Evolutionary conservation across 2,113 vertebrate genomes (phyloP).

Genomic region (Tychaedon coryphoeus): DNA sequence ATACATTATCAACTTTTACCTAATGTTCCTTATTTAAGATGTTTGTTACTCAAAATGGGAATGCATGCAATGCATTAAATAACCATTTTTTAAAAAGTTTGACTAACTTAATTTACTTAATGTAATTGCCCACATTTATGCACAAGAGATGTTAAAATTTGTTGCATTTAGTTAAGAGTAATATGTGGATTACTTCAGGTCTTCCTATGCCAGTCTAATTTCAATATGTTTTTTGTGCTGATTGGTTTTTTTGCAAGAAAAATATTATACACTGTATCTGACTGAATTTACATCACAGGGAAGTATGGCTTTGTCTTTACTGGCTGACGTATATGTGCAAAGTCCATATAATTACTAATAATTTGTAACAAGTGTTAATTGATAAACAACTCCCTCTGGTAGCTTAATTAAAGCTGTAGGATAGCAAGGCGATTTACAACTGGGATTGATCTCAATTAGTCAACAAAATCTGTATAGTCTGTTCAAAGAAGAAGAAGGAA

Average conservation of each 20-base stretch:
- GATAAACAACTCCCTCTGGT: slow-evolving; percentile 85
- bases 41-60: slow-evolving; percentile 64
- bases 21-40: slow-evolving; percentile 67
- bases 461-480: slow-evolving; percentile 84
- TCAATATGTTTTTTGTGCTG: neutral
- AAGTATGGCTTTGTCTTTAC: slow-evolving; percentile 60
- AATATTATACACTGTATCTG: neutral
- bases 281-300: slow-evolving; percentile 33
- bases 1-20: slow-evolving; percentile 78
- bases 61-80: neutral
- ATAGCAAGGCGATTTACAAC: slow-evolving; percentile 81
- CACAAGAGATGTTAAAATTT: neutral
- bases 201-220: neutral
- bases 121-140: neutral
- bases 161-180: neutral
- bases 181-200: slow-evolving; percentile 7
- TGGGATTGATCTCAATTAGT: slow-evolving; percentile 90
- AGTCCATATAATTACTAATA: slow-evolving; percentile 87
- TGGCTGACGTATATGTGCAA: slow-evolving; percentile 62
- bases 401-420: slow-evolving; percentile 85
- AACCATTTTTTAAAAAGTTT: neutral
- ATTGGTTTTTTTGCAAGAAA: neutral
- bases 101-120: neutral
- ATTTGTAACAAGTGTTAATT: slow-evolving; percentile 90
- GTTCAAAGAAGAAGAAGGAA: slow-evolving; percentile 80